Conservation (phyloP, 2,888 invertebrate species). For the Eledona agricola region DNA sequence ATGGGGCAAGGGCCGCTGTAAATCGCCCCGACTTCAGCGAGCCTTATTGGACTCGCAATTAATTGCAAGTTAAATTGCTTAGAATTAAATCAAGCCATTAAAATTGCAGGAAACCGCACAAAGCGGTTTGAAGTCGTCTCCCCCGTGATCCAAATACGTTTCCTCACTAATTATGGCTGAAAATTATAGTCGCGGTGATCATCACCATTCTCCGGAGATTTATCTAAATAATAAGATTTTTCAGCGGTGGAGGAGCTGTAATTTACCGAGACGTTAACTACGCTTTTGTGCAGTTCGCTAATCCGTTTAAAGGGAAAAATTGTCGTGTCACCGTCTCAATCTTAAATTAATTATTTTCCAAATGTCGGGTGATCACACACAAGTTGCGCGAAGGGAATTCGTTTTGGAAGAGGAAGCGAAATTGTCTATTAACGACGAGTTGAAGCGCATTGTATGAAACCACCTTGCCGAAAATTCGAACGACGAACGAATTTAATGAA, state of each 20-base stretch:
- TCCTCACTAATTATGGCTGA: constrained; percentile 20
- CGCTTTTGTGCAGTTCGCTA: constrained; percentile 29
- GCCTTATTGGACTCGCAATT: constrained; percentile 24
- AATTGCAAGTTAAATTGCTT: constrained; percentile 29
- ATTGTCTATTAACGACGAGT: constrained; percentile 22
- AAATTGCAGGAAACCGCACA: constrained; percentile 31
- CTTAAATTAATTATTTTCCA: constrained; percentile 30
- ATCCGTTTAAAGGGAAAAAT: constrained; percentile 25
- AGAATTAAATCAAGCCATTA: constrained; percentile 32
- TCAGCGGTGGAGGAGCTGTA: constrained; percentile 24
- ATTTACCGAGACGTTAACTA: constrained; percentile 30
- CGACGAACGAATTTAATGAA: neutral
- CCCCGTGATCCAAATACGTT: constrained; percentile 20
- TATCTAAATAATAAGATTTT: constrained; percentile 21
- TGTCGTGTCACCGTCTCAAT: constrained; percentile 14
- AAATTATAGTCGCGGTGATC: constrained; percentile 16
- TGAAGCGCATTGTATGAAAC: constrained; percentile 5
- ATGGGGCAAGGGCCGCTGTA: too few relatives aligned
- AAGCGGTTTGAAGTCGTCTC: constrained; percentile 9
- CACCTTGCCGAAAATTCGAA: constrained; percentile 1
- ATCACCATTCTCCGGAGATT: neutral
- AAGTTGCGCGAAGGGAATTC: constrained; percentile 20
- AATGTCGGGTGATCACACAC: constrained; percentile 24
- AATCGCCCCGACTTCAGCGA: constrained; percentile 3
- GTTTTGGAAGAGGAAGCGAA: constrained; percentile 12